Evolutionary conservation across 2,113 vertebrate species (phyloP), one percentile per base, ranked within the genome.

Genomic region (Ibidorhyncha struthersii): DNA sequence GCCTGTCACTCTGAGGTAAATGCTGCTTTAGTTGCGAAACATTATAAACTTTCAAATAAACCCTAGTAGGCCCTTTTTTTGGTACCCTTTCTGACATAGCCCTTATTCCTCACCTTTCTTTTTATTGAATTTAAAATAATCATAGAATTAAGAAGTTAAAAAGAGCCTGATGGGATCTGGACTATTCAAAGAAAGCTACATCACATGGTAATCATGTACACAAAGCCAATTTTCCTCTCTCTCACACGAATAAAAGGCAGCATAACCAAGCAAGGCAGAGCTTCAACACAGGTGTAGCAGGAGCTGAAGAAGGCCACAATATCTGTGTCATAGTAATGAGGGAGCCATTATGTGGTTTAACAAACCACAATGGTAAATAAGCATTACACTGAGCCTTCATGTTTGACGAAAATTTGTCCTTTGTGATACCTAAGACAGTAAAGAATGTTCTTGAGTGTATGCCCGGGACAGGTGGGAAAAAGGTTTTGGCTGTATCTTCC

Each of bases 1-100:
- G 10, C 25, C n/a, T 62, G 2, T 50, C 59, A 26, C 5, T 17
- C 21, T 86, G 56, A 91, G n/a, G 45, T 76, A 91, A 82, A 86
- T 70, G 32, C 19, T 90, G 95, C 70, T 23, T 94, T 92, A 71
- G 50, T 77, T 96, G 53, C 15, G 17, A 96, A 94, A 47, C 53
- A 30, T 53, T 77, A 25, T n/a, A 66, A 91, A 90, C 72, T 92
- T 71, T 62, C 32, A 69, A 58, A 58, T 83, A 89, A 94, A 83
- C 25, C 26, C 22, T 70, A 52, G 12, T 61, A 85, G 82, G n/a
- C 34, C 43, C 40, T 36, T 47, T 93, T 80, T 90, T 90, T 79
- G 47, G 7, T 73, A 74, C 14, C 2, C 30, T 94, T 80, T 93
- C 83, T 97, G 91, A 38, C 19, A 86, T 73, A 81, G 23, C 18